A percentile compares a stretch with the other conserved stretches of the same genome.
phyloP scores from a whole-genome alignment of 1,140 invertebrate genomes.

The Epicauta chinensis region DNA sequence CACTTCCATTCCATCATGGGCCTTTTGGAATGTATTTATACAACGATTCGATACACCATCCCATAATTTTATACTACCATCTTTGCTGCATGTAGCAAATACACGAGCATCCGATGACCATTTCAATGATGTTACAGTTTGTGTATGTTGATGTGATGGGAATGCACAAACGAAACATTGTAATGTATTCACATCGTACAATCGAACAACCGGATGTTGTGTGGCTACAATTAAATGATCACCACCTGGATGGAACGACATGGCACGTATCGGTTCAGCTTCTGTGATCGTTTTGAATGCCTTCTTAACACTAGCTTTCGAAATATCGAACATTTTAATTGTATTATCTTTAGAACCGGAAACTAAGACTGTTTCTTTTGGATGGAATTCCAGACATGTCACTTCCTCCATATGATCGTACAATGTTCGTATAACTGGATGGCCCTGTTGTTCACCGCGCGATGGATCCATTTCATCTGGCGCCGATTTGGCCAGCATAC shows the following conservation, averaged over 20 bases:
- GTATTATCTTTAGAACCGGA: slow-evolving; percentile 92
- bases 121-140: slow-evolving; percentile 64
- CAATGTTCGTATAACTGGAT: slow-evolving; percentile 97
- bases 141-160: slow-evolving; percentile 86
- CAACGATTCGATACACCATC: slow-evolving; percentile 92
- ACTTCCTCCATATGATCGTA: slow-evolving; percentile 99
- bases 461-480: slow-evolving; percentile 72
- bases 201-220: slow-evolving; percentile 80
- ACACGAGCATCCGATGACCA: slow-evolving; percentile 74
- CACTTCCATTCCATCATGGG: slow-evolving; percentile 92
- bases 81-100: slow-evolving; percentile 86
- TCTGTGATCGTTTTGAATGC: slow-evolving; percentile 92
- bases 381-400: slow-evolving; percentile 95
- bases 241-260: slow-evolving; percentile 93
- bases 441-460: slow-evolving; percentile 79
- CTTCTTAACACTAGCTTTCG: slow-evolving; percentile 96
- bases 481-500: slow-evolving; percentile 93
- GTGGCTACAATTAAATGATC: slow-evolving; percentile 92
- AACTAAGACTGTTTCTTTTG: slow-evolving; percentile 83
- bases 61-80: slow-evolving; percentile 94
- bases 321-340: slow-evolving; percentile 95
- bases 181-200: slow-evolving; percentile 93
- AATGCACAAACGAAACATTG: slow-evolving; percentile 94
- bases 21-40: slow-evolving; percentile 87
- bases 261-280: slow-evolving; percentile 77